These are phyloP conservation scores for Periphyllus acericola DNA, from an alignment of 2,888 invertebrate genomes.

Conservation along the genomic window DNA sequence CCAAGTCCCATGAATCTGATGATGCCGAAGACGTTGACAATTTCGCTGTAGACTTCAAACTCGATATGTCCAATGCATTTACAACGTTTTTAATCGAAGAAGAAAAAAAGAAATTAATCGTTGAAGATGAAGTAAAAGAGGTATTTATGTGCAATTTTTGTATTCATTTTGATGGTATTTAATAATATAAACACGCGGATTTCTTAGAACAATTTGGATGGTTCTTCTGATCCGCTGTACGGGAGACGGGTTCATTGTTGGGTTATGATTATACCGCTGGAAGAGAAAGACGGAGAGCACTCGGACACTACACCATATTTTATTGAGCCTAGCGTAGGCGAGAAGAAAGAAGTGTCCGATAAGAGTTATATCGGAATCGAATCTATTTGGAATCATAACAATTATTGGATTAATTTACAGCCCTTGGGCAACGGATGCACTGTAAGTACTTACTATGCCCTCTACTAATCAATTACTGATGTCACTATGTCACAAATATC, in stretches of 20 bases:
- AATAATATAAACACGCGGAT: background rate
- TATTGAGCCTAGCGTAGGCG: conserved; percentile 86
- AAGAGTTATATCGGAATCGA: conserved; percentile 81
- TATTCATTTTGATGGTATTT: background rate
- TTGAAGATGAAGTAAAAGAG: conserved; percentile 5
- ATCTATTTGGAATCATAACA: conserved; percentile 85
- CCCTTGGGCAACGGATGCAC: conserved; percentile 37
- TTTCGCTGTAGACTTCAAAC: background rate
- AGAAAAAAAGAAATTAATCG: background rate
- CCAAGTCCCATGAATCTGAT: background rate
- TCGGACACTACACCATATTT: conserved; percentile 72
- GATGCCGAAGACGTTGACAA: background rate
- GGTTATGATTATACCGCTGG: conserved; percentile 76
- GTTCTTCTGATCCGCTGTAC: conserved; percentile 71
- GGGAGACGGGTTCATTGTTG: conserved; percentile 84
- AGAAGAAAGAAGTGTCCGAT: conserved; percentile 71
- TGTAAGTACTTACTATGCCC: conserved; percentile 7
- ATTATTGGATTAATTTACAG: conserved; percentile 77
- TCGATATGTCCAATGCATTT: conserved; percentile 23
- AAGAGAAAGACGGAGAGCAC: conserved; percentile 70
- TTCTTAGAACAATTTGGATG: background rate
- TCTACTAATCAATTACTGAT: too few relatives aligned
- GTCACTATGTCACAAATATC: too few relatives aligned
- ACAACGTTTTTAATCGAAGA: conserved; percentile 17
- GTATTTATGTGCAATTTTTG: background rate